phyloP scores from a whole-genome alignment of 1,140 invertebrate genomes.

The Ceratitis capitata region DNA sequence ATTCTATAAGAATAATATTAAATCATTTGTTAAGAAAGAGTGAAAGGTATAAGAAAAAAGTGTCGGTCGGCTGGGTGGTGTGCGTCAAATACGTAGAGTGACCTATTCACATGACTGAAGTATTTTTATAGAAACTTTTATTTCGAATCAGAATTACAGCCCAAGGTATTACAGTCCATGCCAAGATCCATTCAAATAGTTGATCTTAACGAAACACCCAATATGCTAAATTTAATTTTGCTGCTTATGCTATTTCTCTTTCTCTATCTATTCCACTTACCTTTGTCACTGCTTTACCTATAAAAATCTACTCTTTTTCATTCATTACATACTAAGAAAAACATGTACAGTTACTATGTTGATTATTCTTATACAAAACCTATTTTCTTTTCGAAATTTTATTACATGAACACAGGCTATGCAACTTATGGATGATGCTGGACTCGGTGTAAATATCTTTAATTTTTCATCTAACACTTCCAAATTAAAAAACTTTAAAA shows the following conservation, averaged over 20 bases:
- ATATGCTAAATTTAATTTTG: background rate
- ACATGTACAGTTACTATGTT: slow-evolving; percentile 27
- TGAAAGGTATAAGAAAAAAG: no score
- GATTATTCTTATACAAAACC: slow-evolving; percentile 10
- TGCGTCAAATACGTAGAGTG: no score
- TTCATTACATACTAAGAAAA: slow-evolving; percentile 18
- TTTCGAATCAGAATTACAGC: no score
- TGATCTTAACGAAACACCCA: background rate
- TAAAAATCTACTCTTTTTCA: background rate
- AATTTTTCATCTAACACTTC: slow-evolving; percentile 35
- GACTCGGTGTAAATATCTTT: slow-evolving; percentile 83
- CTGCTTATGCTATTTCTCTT: background rate
- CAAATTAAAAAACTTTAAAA: background rate
- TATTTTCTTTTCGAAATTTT: slow-evolving; percentile 39
- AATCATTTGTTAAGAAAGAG: no score
- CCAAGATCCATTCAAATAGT: background rate
- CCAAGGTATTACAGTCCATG: no score
- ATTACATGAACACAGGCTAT: slow-evolving; percentile 74
- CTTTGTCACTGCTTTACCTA: background rate
- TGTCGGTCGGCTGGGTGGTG: no score
- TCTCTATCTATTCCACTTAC: background rate
- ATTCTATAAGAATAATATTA: no score
- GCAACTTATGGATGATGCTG: slow-evolving; percentile 89
- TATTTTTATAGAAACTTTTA: no score
- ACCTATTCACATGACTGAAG: no score